These are phyloP conservation scores for Tigriopus californicus DNA, from an alignment of 2,888 invertebrate species.

Conservation along the genomic window DNA sequence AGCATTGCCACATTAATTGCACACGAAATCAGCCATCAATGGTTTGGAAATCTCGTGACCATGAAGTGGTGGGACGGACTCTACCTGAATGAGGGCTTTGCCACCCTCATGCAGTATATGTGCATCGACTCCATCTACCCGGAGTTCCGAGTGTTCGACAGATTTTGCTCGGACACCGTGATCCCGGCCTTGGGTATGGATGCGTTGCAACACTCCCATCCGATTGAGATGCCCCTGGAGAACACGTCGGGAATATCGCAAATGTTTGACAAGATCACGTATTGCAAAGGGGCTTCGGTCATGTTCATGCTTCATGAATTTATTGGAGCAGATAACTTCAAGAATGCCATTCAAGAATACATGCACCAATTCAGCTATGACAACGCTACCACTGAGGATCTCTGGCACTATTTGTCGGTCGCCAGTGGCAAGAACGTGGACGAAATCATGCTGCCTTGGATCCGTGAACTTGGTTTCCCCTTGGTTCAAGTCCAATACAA, in stretches of 20 bases:
- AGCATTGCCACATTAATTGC: conserved; percentile 46
- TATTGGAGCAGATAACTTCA: conserved; percentile 53
- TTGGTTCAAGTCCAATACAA: conserved; percentile 38
- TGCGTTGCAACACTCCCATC: conserved; percentile 61
- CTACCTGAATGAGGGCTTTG: conserved; percentile 92
- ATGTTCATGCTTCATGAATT: conserved; percentile 81
- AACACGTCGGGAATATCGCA: conserved; percentile 90
- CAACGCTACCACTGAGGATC: conserved; percentile 79
- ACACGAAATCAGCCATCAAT: conserved; percentile 90
- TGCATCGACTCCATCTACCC: conserved; percentile 83
- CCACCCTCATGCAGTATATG: conserved; percentile 83
- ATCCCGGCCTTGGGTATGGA: conserved; percentile 69
- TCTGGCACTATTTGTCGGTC: conserved; percentile 57
- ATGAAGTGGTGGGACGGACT: conserved; percentile 98
- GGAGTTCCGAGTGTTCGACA: conserved; percentile 90
- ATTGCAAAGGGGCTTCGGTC: conserved; percentile 84
- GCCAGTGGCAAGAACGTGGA: conserved; percentile 75
- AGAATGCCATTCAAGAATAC: conserved; percentile 3
- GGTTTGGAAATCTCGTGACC: conserved; percentile 95
- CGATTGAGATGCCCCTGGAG: conserved; percentile 80
- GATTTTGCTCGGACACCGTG: conserved; percentile 76
- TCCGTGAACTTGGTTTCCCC: conserved; percentile 84
- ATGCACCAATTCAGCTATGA: conserved; percentile 22
- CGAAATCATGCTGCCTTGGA: conserved; percentile 90
- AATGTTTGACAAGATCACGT: conserved; percentile 93